phyloP scores from a whole-genome alignment of 1,140 invertebrate genomes.

The Phortica variegata region DNA sequence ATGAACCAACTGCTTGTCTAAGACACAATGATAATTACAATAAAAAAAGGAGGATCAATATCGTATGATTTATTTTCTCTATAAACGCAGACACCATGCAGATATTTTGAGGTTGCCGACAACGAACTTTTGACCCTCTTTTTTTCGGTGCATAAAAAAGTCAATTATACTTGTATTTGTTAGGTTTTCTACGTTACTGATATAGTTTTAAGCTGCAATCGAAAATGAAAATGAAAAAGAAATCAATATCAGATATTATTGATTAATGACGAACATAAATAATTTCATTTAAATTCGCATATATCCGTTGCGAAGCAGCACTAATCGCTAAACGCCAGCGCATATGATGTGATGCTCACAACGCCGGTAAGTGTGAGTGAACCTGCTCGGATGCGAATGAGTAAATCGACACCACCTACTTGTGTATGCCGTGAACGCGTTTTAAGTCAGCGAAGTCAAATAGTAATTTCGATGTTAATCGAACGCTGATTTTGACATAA shows the following conservation, averaged over 20 bases:
- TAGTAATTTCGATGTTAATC: conserved; percentile 16
- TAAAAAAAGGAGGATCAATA: background rate
- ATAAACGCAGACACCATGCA: too few species aligned
- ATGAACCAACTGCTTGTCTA: too few species aligned
- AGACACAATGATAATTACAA: too few species aligned
- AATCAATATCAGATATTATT: conserved; percentile 19
- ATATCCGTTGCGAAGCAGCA: conserved; percentile 44
- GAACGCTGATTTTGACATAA: too few species aligned
- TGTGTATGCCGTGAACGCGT: background rate
- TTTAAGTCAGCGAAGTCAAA: too few species aligned
- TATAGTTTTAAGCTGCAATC: background rate
- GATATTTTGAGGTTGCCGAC: background rate
- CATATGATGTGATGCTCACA: conserved; percentile 11
- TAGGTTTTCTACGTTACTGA: background rate
- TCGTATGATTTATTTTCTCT: background rate
- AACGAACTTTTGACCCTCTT: background rate
- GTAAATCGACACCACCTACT: conserved; percentile 47
- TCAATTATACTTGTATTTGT: background rate
- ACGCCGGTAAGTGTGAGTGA: conserved; percentile 3
- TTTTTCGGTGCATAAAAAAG: background rate
- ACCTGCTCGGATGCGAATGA: too few species aligned
- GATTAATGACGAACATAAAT: conserved; percentile 48
- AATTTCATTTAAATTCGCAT: conserved; percentile 54
- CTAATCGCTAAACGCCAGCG: conserved; percentile 42
- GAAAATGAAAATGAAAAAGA: background rate